Evolutionary conservation across 2,113 vertebrate species (phyloP).

Genomic region (Tapirus terrestris): DNA sequence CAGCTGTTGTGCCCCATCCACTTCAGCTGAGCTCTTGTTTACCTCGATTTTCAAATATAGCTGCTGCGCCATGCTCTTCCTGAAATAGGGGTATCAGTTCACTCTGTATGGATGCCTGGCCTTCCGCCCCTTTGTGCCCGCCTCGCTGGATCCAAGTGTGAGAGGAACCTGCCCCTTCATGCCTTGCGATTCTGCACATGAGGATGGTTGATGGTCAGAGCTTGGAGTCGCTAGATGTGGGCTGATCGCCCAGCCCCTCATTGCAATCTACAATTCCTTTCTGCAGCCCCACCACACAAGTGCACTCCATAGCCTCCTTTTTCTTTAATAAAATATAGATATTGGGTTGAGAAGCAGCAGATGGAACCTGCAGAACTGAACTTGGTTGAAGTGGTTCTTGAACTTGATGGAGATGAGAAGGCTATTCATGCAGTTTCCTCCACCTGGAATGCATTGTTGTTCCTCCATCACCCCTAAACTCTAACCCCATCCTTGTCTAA

Average conservation of each 20-base stretch:
- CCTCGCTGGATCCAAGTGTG: background rate
- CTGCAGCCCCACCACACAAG: background rate
- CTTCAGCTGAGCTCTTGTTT: conserved; percentile 91
- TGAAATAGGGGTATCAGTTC: conserved; percentile 88
- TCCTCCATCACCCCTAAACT: background rate
- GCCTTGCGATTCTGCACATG: background rate
- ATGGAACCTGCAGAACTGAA: background rate
- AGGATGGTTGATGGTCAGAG: background rate
- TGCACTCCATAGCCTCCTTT: background rate
- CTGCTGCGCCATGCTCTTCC: conserved; percentile 88
- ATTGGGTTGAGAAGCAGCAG: background rate
- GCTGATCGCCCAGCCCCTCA: background rate
- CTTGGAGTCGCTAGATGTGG: background rate
- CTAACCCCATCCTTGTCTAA: background rate
- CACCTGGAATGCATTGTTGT: background rate
- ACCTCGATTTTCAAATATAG: conserved; percentile 92
- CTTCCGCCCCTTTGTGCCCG: background rate
- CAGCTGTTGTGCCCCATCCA: conserved; percentile 92
- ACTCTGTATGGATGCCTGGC: conserved; percentile 61
- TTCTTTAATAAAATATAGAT: background rate
- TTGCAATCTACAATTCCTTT: background rate
- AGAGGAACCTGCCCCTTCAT: background rate
- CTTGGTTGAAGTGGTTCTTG: background rate
- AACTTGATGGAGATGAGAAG: background rate
- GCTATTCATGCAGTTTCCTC: background rate